A percentile compares a stretch with the other conserved stretches of the same genome.
phyloP scores from a whole-genome alignment of 2,797 vertebrate genomes.

The Salmo trutta region DNA sequence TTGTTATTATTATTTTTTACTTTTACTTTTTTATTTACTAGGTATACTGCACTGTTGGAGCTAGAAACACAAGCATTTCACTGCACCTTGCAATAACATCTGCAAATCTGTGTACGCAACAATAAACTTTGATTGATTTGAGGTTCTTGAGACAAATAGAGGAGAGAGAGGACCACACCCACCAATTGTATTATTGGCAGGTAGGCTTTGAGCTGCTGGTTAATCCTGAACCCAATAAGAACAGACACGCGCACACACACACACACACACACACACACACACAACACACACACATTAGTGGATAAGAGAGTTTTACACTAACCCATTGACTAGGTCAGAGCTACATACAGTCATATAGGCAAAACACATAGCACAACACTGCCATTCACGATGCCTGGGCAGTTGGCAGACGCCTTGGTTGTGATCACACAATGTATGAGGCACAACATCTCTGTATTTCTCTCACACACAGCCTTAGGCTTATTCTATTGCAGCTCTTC shows the following conservation, averaged over 20 bases:
- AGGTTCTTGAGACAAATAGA: neutral
- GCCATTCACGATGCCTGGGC: neutral
- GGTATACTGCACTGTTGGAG: too few relatives aligned
- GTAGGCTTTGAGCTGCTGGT: neutral
- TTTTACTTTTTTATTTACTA: too few relatives aligned
- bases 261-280: neutral
- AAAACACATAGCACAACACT: neutral
- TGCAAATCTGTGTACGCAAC: too few relatives aligned
- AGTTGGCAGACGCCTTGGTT: neutral
- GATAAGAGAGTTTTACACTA: neutral
- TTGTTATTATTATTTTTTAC: too few relatives aligned
- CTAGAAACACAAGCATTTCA: too few relatives aligned
- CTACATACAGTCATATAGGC: neutral
- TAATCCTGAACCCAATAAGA: neutral
- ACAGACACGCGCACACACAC: neutral
- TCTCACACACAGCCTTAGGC: neutral
- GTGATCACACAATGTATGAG: neutral
- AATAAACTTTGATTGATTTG: too few relatives aligned
- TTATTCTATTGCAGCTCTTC: constrained; percentile 9
- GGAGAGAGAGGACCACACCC: neutral
- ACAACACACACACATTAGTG: neutral
- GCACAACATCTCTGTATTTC: neutral
- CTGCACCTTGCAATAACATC: too few relatives aligned
- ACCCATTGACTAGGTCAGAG: neutral
- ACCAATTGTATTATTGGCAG: neutral